phyloP scores from a whole-genome alignment of 2,797 vertebrate genomes.

The Aldrovandia affinis region DNA sequence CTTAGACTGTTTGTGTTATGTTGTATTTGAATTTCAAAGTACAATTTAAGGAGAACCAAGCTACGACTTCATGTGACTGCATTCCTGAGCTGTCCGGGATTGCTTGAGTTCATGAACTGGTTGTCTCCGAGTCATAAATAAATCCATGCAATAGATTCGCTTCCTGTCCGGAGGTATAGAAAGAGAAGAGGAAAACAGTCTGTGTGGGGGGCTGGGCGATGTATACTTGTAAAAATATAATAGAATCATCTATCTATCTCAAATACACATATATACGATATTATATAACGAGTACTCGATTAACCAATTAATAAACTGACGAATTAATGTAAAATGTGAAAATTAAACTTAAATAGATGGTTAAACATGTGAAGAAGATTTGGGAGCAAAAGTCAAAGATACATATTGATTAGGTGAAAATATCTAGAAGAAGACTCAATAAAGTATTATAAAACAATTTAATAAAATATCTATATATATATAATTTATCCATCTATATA shows the following conservation, averaged over 20 bases:
- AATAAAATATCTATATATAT: too few species aligned
- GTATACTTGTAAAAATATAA: slow-evolving; percentile 43
- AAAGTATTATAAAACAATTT: too few species aligned
- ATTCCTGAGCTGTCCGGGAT: not conserved
- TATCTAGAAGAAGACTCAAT: too few species aligned
- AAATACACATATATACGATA: too few species aligned
- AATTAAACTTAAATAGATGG: too few species aligned
- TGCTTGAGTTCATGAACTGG: slow-evolving; percentile 37
- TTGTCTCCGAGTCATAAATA: slow-evolving; percentile 34
- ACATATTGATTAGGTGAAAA: too few species aligned
- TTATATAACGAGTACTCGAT: too few species aligned
- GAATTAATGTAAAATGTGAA: too few species aligned
- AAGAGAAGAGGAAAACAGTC: not conserved
- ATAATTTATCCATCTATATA: too few species aligned
- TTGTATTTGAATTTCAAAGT: slow-evolving; percentile 7
- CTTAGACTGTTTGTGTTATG: not conserved
- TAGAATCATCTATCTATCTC: not conserved
- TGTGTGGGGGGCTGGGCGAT: slow-evolving; percentile 18
- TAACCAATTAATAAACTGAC: too few species aligned
- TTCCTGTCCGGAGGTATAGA: not conserved
- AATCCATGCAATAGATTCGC: slow-evolving; percentile 28
- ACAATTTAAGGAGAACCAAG: slow-evolving; percentile 33
- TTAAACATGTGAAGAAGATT: too few species aligned
- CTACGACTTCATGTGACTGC: slow-evolving; percentile 4
- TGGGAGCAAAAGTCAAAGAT: too few species aligned